Base-by-base conservation (phyloP, 1,140 invertebrate genomes). In the Dreissena rostriformis region DNA sequence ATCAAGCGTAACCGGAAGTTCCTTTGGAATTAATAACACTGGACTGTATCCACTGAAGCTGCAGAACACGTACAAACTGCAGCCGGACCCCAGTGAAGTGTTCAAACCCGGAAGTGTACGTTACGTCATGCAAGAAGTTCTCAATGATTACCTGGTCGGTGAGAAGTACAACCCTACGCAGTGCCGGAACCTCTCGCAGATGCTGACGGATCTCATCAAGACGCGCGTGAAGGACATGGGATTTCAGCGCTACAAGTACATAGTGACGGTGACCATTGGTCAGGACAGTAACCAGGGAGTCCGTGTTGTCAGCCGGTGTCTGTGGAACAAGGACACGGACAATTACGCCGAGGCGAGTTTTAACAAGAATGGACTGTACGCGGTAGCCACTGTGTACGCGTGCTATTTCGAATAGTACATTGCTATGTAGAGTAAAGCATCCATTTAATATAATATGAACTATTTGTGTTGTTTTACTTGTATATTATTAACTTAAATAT, bases 261-360 rank as follows among this genome's bases (percentile, higher is more conserved):
- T 92, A 15, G 88, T 89, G 71, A 77, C 86, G 28, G 90, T 91
- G 1, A 88, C 86, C 51, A 88, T 92, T 49, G 91, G 91, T 55
- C 88, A 92, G 79, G 85, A 88, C 65, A 87, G 74, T 55, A 86
- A 89, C 51, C 92, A 92, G 61, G 91, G 89, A 12, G 29, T 92
- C 26, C 84, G 86, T 5, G 86, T 90, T 14, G 86, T 84, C 57
- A 91, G 90, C 74, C 76, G 92, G 26, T 91, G 91, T 73, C 61
- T 92, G 1, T 92, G 92, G 92, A 89, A 91, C 74, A 86, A 87
- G 8, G 88, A 90, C 74, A 87, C 87, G 17, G 92, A 92, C 83
- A 91, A 88, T 85, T 90, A 80, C 67, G 92, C 92, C 14, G 88
- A 88, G 52, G 87, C 87, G 26, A 78, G 83, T 26, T 91, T 80